These are phyloP conservation scores for Serrognathus titanus DNA, from an alignment of 2,888 invertebrate genomes.

Conservation along the genomic window DNA sequence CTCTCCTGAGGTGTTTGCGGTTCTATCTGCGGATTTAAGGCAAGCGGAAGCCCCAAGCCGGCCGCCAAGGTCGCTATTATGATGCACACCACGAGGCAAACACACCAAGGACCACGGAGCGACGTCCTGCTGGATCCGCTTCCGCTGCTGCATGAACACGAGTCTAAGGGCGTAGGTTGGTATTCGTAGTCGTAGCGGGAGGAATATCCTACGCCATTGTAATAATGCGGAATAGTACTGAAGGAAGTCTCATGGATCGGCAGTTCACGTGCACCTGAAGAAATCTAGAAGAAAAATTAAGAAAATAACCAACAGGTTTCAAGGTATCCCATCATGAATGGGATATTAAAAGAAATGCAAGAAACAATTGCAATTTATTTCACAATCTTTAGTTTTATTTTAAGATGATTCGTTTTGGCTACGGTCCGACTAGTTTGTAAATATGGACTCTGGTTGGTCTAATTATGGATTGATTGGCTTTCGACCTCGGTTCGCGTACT, in stretches of 20 bases:
- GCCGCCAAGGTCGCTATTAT: conserved; percentile 58
- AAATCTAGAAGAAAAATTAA: conserved; percentile 33
- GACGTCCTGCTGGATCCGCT: conserved; percentile 56
- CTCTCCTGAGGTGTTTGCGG: conserved; percentile 53
- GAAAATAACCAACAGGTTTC: not conserved
- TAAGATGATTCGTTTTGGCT: too few relatives aligned
- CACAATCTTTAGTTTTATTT: too few relatives aligned
- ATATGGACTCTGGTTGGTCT: too few relatives aligned
- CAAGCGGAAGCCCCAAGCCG: conserved; percentile 59
- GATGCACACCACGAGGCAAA: conserved; percentile 58
- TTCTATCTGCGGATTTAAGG: conserved; percentile 36
- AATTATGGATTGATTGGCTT: too few relatives aligned
- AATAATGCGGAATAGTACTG: conserved; percentile 38
- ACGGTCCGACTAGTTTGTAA: too few relatives aligned
- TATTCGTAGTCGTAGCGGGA: conserved; percentile 30
- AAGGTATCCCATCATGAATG: not conserved
- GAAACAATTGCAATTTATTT: too few relatives aligned
- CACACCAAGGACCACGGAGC: conserved; percentile 50
- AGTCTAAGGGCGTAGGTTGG: conserved; percentile 37
- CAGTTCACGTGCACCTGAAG: conserved; percentile 41
- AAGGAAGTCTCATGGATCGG: conserved; percentile 42
- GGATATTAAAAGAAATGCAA: not conserved
- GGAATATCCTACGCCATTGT: conserved; percentile 35
- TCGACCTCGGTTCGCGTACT: too few relatives aligned
- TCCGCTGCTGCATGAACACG: conserved; percentile 51